phyloP scores from a whole-genome alignment of 2,888 invertebrate species.

The Drosophila diplacantha region DNA sequence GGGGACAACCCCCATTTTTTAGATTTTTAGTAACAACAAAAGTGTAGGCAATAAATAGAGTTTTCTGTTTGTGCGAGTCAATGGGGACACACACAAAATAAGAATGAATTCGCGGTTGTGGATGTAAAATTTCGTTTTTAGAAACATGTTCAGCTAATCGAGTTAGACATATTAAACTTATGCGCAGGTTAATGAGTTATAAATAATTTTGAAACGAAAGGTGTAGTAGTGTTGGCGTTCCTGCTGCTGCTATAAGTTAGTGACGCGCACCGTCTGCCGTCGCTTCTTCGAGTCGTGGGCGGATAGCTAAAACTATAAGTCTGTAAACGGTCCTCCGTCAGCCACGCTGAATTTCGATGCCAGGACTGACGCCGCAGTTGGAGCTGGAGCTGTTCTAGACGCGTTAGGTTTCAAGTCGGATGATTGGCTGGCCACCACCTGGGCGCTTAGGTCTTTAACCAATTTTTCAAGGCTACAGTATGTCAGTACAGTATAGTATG shows the following conservation, averaged over 20 bases:
- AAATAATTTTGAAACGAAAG: slow-evolving; percentile 64
- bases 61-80: slow-evolving; percentile 1
- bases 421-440: slow-evolving; percentile 54
- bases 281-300: slow-evolving; percentile 7
- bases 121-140: slow-evolving; percentile 9
- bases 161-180: slow-evolving; percentile 25
- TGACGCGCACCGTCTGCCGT: slow-evolving; percentile 57
- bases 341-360: slow-evolving; percentile 74
- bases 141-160: slow-evolving; percentile 5
- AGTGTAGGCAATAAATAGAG: slow-evolving; percentile 10
- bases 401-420: slow-evolving; percentile 45
- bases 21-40: slow-evolving; percentile 44
- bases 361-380: slow-evolving; percentile 38
- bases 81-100: slow-evolving; percentile 7
- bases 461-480: slow-evolving; percentile 77
- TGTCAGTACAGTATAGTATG: slow-evolving; percentile 38
- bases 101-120: background rate
- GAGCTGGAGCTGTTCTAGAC: slow-evolving; percentile 44
- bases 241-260: slow-evolving; percentile 69
- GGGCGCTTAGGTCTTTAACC: slow-evolving; percentile 75
- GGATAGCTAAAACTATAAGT: slow-evolving; percentile 76
- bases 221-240: slow-evolving; percentile 40
- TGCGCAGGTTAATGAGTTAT: slow-evolving; percentile 57
- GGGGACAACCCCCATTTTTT: background rate
- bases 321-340: slow-evolving; percentile 76